These are phyloP conservation scores for Jacana jacana DNA, from an alignment of 2,113 vertebrate species.

Conservation along the genomic window DNA sequence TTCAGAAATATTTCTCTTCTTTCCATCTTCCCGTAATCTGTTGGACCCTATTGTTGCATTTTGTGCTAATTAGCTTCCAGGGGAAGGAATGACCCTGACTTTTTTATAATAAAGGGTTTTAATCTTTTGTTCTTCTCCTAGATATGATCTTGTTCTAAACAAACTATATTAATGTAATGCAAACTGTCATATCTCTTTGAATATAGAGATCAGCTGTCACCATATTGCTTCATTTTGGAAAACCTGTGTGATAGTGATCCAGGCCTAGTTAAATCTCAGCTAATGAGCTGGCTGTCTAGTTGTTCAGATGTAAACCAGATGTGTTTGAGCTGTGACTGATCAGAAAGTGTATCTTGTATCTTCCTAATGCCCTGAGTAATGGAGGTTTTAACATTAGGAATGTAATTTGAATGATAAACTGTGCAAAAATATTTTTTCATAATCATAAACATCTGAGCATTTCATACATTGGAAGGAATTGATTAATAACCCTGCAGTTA, in stretches of 20 bases:
- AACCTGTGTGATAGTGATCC: not conserved
- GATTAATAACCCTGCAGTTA: slow-evolving; percentile 16
- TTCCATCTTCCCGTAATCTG: not conserved
- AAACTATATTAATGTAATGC: not conserved
- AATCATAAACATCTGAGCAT: not conserved
- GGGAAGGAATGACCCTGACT: not conserved
- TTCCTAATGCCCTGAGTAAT: not conserved
- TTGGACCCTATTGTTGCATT: not conserved
- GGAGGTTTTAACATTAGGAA: not conserved
- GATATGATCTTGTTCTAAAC: not conserved
- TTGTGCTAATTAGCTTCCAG: not conserved
- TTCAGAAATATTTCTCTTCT: not conserved
- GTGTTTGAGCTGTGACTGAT: not conserved
- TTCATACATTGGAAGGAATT: not conserved
- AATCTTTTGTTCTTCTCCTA: not conserved
- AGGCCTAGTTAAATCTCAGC: not conserved
- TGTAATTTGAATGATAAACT: slow-evolving; percentile 1
- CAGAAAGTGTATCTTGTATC: not conserved
- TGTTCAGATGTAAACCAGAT: not conserved
- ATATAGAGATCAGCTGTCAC: not conserved
- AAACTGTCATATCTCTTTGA: not conserved
- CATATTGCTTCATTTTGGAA: not conserved
- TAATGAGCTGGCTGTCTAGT: not conserved
- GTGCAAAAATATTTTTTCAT: not conserved
- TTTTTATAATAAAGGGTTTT: not conserved